A percentile compares a stretch with the other conserved stretches of the same genome.
phyloP scores from a whole-genome alignment of 1,140 invertebrate species.

The Lordiphosa collinella region DNA sequence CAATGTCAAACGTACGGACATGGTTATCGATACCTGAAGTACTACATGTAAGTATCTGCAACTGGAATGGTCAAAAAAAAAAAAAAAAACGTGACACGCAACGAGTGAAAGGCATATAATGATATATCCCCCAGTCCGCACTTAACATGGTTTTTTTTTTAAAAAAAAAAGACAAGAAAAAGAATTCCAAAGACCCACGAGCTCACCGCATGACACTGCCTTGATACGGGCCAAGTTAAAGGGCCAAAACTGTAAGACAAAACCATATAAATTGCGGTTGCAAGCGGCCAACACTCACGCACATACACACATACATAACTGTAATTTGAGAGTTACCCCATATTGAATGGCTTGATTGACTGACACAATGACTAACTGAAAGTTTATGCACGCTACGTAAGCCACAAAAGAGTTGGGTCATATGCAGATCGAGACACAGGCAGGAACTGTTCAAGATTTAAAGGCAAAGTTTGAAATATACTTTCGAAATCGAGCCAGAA shows the following conservation, averaged over 20 bases:
- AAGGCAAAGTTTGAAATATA: no score
- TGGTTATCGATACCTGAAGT: conserved; percentile 28
- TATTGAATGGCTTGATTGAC: conserved; percentile 39
- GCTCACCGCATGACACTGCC: conserved; percentile 45
- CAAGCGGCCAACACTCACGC: conserved; percentile 21
- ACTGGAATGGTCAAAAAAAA: not conserved
- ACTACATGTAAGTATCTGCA: conserved; percentile 3
- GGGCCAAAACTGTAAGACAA: conserved; percentile 33
- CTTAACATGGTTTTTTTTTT: conserved; percentile 52
- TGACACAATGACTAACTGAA: conserved; percentile 29
- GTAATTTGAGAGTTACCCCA: conserved; percentile 45
- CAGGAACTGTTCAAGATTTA: no score
- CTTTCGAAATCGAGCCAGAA: no score
- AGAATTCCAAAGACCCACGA: conserved; percentile 34
- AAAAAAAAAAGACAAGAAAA: conserved; percentile 18
- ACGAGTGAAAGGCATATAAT: conserved; percentile 10
- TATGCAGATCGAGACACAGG: no score
- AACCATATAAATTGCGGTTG: conserved; percentile 20
- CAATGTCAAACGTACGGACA: conserved; percentile 43
- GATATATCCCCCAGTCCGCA: conserved; percentile 30
- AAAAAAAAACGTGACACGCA: conserved; percentile 13
- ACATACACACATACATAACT: conserved; percentile 31
- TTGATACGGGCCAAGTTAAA: conserved; percentile 12
- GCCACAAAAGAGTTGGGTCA: no score
- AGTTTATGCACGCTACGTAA: not conserved